phyloP scores from a whole-genome alignment of 2,113 vertebrate species.

The Myocastor coypus region DNA sequence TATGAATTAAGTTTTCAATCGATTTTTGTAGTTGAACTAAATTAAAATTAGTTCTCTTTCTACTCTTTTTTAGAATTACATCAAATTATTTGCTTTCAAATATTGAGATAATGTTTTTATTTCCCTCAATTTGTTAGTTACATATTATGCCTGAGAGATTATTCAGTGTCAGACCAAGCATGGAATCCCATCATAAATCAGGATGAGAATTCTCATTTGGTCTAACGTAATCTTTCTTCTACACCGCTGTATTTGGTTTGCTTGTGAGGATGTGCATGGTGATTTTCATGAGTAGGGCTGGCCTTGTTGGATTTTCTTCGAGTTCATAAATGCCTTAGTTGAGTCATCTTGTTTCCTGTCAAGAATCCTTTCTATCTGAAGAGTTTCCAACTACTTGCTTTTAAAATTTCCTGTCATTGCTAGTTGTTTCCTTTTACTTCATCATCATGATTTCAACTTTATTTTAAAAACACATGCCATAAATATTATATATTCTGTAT shows the following conservation, averaged over 20 bases:
- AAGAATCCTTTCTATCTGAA: not conserved
- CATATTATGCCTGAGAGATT: not conserved
- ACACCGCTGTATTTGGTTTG: not conserved
- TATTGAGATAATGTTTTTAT: not conserved
- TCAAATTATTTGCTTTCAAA: not conserved
- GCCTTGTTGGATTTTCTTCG: not conserved
- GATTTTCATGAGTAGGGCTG: not conserved
- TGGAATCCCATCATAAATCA: not conserved
- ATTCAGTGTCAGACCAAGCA: not conserved
- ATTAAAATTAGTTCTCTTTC: not conserved
- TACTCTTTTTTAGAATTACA: not conserved
- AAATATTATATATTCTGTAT: not conserved
- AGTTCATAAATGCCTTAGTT: not conserved
- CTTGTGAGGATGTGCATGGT: not conserved
- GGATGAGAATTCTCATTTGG: not conserved
- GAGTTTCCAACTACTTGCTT: not conserved
- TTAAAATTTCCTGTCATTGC: not conserved
- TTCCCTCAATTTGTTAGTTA: not conserved
- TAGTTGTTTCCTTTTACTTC: not conserved
- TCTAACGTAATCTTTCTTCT: not conserved
- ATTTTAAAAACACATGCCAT: not conserved
- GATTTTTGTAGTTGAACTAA: not conserved
- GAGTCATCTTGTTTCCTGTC: not conserved
- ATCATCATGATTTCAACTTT: not conserved
- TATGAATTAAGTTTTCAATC: not conserved